phyloP scores from a whole-genome alignment of 2,888 invertebrate genomes.

The Cephus rjabovi region DNA sequence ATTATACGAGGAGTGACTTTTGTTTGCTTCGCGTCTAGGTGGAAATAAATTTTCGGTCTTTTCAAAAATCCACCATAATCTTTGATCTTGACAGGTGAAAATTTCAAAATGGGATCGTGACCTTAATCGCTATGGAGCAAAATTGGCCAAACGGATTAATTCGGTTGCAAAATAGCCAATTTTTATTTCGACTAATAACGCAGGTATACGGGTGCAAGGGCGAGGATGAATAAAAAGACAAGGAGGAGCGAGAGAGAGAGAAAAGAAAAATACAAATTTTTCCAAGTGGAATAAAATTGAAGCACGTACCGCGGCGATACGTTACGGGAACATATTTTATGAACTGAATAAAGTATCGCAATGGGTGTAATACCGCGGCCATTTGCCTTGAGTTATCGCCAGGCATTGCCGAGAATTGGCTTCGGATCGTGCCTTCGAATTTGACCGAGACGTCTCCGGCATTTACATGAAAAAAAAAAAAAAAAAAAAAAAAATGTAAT shows the following conservation, averaged over 20 bases:
- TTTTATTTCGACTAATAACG: too few relatives aligned
- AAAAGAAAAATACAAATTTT: neutral
- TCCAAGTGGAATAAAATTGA: slow-evolving; percentile 49
- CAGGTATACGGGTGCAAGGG: too few relatives aligned
- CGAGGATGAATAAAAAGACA: too few relatives aligned
- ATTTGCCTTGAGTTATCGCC: slow-evolving; percentile 53
- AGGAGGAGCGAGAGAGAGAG: slow-evolving; percentile 7
- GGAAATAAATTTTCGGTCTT: slow-evolving; percentile 7
- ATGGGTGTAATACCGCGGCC: slow-evolving; percentile 50
- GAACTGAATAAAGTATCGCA: slow-evolving; percentile 60
- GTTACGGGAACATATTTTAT: slow-evolving; percentile 58
- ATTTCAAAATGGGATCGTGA: too few relatives aligned
- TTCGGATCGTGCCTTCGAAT: slow-evolving; percentile 46
- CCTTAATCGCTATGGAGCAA: too few relatives aligned
- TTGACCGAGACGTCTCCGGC: neutral
- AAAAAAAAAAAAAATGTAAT: neutral
- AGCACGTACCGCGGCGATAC: slow-evolving; percentile 55
- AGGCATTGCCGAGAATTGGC: slow-evolving; percentile 50
- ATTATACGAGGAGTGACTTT: slow-evolving; percentile 27
- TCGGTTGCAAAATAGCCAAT: too few relatives aligned
- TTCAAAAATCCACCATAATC: neutral
- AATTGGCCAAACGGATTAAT: too few relatives aligned
- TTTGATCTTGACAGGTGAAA: too few relatives aligned
- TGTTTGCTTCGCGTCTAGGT: slow-evolving; percentile 20
- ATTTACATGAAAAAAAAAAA: neutral